Base-by-base conservation (phyloP, 92 coral and sea anemone species). In the Epizoanthus rinbou region DNA sequence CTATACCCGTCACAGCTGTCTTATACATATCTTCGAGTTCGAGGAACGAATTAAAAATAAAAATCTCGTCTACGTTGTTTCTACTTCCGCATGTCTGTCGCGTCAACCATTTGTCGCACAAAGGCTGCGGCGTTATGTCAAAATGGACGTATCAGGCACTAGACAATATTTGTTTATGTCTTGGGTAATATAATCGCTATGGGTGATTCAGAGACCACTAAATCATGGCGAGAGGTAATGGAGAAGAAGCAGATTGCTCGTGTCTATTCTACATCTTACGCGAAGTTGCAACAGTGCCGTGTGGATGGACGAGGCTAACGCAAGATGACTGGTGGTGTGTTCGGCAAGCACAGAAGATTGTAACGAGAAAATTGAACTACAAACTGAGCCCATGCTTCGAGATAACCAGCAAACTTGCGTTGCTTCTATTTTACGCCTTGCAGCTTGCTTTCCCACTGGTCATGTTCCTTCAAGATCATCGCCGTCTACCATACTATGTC, bases 301-400 rank as follows among this genome's bases (percentile, higher is more conserved):
- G 71, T 22, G 3, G 17, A 25, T 65, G 71, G 71, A 28, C 28
- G 14, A 17, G 17, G 13, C 43, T 39, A 18, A 65, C 71, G 15
- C 14, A 8, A 17, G 71, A 65, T n/a, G 71, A 65, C 71, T 65
- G 41, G 71, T 39, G 71, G 35, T 24, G 28, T 65, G 71, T 65
- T 65, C 35, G 71, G 45, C 71, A 65, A 65, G 19, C 71, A 65
- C 43, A 25, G 45, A 65, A 65, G 43, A 28, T 65, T 23, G 71
- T 15, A 6, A 43, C 21, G 21, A 65, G 19, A 28, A 65, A 65
- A 8, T 39, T 21, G 41, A 39, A 65, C 31, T 65, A 65, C 71
- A 65, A 31, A 28, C 71, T 65, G 71, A 28, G 8, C 35, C 8
- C 19, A 28, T 35, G 31, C n/a, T 65, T 65, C 43, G 71, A 65